Evolutionary conservation across 2,113 vertebrate species (phyloP), one percentile per base, ranked within the genome.

Genomic region (Austrofundulus limnaeus): DNA sequence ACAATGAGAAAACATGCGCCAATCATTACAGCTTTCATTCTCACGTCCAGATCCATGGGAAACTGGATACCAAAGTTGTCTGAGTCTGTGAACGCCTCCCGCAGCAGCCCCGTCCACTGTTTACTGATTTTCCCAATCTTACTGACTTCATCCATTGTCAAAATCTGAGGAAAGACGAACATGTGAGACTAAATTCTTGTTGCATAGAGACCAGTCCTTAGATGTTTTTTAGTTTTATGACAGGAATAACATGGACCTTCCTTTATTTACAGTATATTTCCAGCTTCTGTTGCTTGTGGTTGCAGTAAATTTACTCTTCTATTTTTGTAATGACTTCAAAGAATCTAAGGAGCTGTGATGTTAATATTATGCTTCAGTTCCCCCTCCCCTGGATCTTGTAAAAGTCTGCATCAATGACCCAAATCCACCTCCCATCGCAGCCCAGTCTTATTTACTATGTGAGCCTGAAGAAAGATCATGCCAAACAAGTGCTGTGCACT

Each of bases 31-130:
- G 95, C 95, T 83, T 98, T 98, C 85, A 98, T 94, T 76, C 91
- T 94, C 76, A 97, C 94, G 45, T 98, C 95, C 11, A 98, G 92
- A 56, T 98, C 95, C 84, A 94, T 81, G 1, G 96, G 96, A 61
- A 98, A 98, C 72, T 94, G 92, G 80, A 98, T 92, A 1, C 95
- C 95, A 81, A 98, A 98, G 83, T 97, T 96, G 90, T 98, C 96
- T 0, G 92, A 11, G 16, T 96, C 95, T 3, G 96, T 95, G 82
- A 96, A 95, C 0, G 65, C 68, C 77, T 98, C 96, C 73, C 74
- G 92, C 20, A 95, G 64, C 42, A 97, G 34, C 2, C 96, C 96
- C 2, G 91, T 85, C 96, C 96, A 98, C 64, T 97, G 94, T 73
- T 98, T 98, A 43, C 94, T 95, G 87, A 98, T 97, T 84, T 89